A percentile compares a stretch with the other conserved stretches of the same genome.
Conservation (phyloP, 1,140 invertebrate genomes). For the Helicoverpa zea region DNA sequence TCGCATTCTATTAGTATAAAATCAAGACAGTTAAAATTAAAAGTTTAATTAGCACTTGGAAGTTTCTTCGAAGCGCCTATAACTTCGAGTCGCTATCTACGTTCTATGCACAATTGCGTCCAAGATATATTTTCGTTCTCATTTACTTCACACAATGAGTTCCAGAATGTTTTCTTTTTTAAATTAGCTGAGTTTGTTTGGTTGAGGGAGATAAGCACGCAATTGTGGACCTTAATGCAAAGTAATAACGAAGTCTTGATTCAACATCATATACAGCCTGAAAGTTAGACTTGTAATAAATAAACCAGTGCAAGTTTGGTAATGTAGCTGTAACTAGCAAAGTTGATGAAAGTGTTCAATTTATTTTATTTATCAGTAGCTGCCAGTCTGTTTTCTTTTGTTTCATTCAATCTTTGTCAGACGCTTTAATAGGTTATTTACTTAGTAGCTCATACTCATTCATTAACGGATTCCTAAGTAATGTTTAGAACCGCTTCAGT, state of each 20-base stretch:
- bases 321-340: too few species aligned
- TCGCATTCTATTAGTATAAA: conserved; percentile 29
- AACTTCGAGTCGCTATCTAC: conserved; percentile 14
- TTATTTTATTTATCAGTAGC: too few species aligned
- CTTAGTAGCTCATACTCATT: too few species aligned
- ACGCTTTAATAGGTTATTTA: too few species aligned
- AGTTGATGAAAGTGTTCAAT: too few species aligned
- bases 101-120: conserved; percentile 34
- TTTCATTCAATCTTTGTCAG: too few species aligned
- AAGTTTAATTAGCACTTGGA: conserved; percentile 35
- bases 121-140: conserved; percentile 25
- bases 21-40: conserved; percentile 36
- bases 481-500: too few species aligned
- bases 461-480: too few species aligned
- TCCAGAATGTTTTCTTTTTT: conserved; percentile 20
- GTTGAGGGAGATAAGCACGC: neutral
- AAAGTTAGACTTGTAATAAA: too few species aligned
- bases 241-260: neutral
- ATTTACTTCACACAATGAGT: conserved; percentile 30
- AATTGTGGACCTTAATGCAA: neutral
- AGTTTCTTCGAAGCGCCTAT: conserved; percentile 7
- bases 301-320: too few species aligned
- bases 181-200: conserved; percentile 1
- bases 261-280: neutral
- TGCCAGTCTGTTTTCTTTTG: too few species aligned